Conservation (phyloP, 2,888 invertebrate genomes). For the Coleophora flavipennella region DNA sequence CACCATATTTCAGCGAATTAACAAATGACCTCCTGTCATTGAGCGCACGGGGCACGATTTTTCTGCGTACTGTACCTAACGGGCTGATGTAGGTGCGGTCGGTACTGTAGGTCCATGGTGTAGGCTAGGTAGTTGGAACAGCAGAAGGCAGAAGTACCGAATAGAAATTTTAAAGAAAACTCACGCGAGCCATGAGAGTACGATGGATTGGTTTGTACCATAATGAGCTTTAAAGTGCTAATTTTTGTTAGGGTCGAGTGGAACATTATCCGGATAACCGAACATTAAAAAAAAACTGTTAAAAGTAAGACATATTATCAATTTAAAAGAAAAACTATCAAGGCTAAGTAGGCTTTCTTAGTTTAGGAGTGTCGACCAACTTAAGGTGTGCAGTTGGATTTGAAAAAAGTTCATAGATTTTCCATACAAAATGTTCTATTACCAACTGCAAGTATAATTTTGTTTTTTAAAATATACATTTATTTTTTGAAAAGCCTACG, state of each 20-base stretch:
- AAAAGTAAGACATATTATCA: too few relatives aligned
- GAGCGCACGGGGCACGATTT: slow-evolving; percentile 61
- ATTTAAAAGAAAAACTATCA: too few relatives aligned
- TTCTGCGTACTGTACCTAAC: slow-evolving; percentile 64
- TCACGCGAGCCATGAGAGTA: background rate
- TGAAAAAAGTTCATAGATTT: too few relatives aligned
- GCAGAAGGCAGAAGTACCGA: background rate
- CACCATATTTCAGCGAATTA: slow-evolving; percentile 70
- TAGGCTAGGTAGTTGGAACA: background rate
- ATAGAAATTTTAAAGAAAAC: background rate
- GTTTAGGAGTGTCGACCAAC: too few relatives aligned
- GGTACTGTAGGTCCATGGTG: slow-evolving; percentile 21
- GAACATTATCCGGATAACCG: background rate
- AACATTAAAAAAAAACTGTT: too few relatives aligned
- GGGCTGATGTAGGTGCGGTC: slow-evolving; percentile 62
- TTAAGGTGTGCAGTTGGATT: too few relatives aligned
- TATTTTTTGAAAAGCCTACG: too few relatives aligned
- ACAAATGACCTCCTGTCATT: slow-evolving; percentile 67
- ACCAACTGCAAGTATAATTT: too few relatives aligned
- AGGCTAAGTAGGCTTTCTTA: too few relatives aligned
- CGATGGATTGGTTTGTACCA: background rate
- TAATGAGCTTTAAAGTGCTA: too few relatives aligned
- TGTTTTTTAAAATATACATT: too few relatives aligned
- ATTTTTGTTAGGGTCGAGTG: background rate
- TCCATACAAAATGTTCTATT: too few relatives aligned